Base-by-base conservation (phyloP, 2,113 vertebrate genomes). In the Aepyceros melampus region DNA sequence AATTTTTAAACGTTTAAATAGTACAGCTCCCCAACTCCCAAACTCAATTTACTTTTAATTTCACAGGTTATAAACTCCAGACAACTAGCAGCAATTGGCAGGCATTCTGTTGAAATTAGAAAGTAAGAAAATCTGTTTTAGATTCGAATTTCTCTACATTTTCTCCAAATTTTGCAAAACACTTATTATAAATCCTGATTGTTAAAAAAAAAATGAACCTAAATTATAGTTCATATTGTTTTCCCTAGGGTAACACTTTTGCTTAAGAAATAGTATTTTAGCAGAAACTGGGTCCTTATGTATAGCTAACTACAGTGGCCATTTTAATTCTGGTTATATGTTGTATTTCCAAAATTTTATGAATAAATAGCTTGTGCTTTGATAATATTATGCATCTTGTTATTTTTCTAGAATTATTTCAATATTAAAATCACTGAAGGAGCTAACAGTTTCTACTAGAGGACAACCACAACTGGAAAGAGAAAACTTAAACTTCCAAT, bases 21-120 rank as follows among this genome's bases (percentile, higher is more conserved):
- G n/a, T 67, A 87, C 12, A 95, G n/a, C 13, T 92, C 81, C 58
- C 86, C n/a, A 93, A 84, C 82, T 96, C 78, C 82, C 93, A 86
- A 98, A 96, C 12, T 95, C 60, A 98, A 98, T 97, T 97, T 96
- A 83, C 33, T 95, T 97, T 97, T 98, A 98, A 98, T 97, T 98
- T 98, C 94, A 97, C 95, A 97, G 94, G 55, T 97, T 95, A 94
- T 96, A 97, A 98, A 97, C 76, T 88, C 51, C 45, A 97, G 67
- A 85, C 81, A 92, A 81, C 81, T 94, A 96, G 64, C 84, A 67
- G 83, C 36, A 93, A 97, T 76, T 97, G 67, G 62, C 43, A 87
- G 78, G 5, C 17, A 95, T 96, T 95, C 78, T 86, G 15, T 27
- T 36, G 19, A 86, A 97, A 97, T 91, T 91, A 93, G 51, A 76